A percentile compares a stretch with the other conserved stretches of the same genome.
Conservation (phyloP, 2,888 invertebrate species). For the Parochlus steinenii region DNA sequence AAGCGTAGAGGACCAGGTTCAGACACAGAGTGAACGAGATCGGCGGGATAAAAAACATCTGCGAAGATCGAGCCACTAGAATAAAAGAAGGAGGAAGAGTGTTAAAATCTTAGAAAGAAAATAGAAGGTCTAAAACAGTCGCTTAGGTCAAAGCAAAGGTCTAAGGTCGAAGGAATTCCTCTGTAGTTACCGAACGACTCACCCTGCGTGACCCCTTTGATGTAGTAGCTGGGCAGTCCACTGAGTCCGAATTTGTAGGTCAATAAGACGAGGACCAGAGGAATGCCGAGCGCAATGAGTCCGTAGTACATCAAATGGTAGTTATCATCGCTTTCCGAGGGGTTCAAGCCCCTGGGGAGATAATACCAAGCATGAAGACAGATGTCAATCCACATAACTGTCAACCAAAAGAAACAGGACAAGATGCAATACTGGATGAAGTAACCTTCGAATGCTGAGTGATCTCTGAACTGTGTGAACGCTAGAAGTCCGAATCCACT, state of each 20-base stretch:
- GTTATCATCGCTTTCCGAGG: constrained; percentile 4
- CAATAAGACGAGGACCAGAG: constrained; percentile 22
- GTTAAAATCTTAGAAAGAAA: neutral
- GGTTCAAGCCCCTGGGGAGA: constrained; percentile 17
- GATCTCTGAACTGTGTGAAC: constrained; percentile 11
- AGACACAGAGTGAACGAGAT: constrained; percentile 22
- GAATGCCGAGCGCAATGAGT: constrained; percentile 20
- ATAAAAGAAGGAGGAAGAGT: constrained; percentile 5
- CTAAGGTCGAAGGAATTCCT: neutral
- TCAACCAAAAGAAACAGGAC: constrained; percentile 27
- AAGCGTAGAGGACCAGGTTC: constrained; percentile 22
- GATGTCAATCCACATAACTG: constrained; percentile 25
- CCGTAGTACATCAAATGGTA: constrained; percentile 21
- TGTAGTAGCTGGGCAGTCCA: constrained; percentile 29
- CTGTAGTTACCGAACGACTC: neutral
- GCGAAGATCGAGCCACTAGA: constrained; percentile 25
- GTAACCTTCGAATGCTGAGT: constrained; percentile 17
- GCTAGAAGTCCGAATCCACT: constrained; percentile 22
- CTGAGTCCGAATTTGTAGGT: constrained; percentile 25
- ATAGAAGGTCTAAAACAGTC: neutral
- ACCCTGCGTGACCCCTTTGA: constrained; percentile 23
- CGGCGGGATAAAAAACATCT: constrained; percentile 29
- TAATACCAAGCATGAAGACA: constrained; percentile 26
- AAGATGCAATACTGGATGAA: constrained; percentile 27
- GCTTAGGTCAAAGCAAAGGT: neutral